Base-by-base conservation (phyloP, 2,888 invertebrate genomes). In the Adela reaumurella region DNA sequence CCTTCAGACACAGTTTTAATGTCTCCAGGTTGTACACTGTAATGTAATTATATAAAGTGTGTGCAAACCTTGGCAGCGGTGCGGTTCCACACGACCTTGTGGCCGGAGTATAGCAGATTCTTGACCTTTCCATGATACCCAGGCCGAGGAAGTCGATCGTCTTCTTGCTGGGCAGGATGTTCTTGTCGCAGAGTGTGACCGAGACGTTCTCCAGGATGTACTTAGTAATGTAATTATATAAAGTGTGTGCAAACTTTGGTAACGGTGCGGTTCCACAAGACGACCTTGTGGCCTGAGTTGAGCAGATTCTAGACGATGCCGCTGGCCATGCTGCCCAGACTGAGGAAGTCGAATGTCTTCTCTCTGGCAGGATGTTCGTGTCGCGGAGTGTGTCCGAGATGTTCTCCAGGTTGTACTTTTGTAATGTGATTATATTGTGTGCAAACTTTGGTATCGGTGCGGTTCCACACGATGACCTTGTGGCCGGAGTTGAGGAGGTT, bases 51-150 rank as follows among this genome's bases (percentile, higher is more conserved):
- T n/a, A n/a, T n/a, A n/a, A n/a, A n/a, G n/a, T n/a, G n/a, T n/a
- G n/a, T 51, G 83, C 88, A 80, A 81, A 93, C 92, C 91, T 95
- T 97, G 52, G 89, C 87, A 48, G 88, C 85, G 49, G 94, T 92
- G 60, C 97, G 85, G 78, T 96, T 97, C 96, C 96, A 97, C 48
- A 97, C 88, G 56, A 97, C 94, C 63, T 89, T 90, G 67, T 97
- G 97, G 0, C 96, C 96, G 3, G 95, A 94, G 70, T 92, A 90
- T 60, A 97, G 85, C 48, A 97, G 83, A 70, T 97, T 97, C 82
- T 94, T 95, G 17, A 97, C 95, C 90, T 87, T 46, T 97, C 97
- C 92, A 97, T 97, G 63, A 93, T 92, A 50, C 97, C 97, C 28
- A 97, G 83, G 0, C 97, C 97, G 20, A 97, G 85, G 74, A 97